Base-by-base conservation (phyloP, 2,888 invertebrate species). In the Augiades crinisus region DNA sequence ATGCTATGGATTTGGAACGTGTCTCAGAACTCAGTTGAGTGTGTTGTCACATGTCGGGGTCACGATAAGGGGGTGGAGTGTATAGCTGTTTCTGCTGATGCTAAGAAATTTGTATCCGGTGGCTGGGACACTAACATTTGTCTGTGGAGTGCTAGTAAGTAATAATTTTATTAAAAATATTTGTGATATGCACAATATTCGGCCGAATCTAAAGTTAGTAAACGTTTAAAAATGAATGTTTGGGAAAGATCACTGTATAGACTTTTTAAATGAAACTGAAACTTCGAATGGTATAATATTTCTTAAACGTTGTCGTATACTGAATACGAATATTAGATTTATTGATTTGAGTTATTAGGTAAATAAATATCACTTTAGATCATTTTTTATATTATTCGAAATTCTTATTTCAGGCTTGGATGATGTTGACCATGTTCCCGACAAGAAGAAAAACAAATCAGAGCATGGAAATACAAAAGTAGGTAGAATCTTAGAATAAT, bases 21-120 rank as follows among this genome's bases (percentile, higher is more conserved):
- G 16, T 78, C 86, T 0, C 88, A 90, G 4, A 95, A 96, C 78
- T 92, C 94, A 0, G 94, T 96, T 5, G 94, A 95, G 61, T 95
- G 96, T 72, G 90, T 95, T 19, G 93, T 95, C 55, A 92, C 95
- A 2, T 96, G 98, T 65, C 93, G 95, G 58, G 98, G 99, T 0
- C 99, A 99, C 75, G 96, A 97, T 60, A 93, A 97, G 64, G 96
- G 96, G 50, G 93, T 99, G 0, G 98, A 99, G 75, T 94, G 96
- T 73, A 91, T 99, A 0, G 92, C 94, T 14, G 93, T 96, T 0
- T 95, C 95, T 61, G 91, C 92, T 0, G 93, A 94, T 72, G 83
- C 87, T 1, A 82, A 85, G 13, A 82, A 82, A 53, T 86, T 91
- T 65, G 96, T 95, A 4, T 97, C 97, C 4, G 98, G 98, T 19